phyloP scores from a whole-genome alignment of 2,797 vertebrate species.

The Loris lydekkerianus region DNA sequence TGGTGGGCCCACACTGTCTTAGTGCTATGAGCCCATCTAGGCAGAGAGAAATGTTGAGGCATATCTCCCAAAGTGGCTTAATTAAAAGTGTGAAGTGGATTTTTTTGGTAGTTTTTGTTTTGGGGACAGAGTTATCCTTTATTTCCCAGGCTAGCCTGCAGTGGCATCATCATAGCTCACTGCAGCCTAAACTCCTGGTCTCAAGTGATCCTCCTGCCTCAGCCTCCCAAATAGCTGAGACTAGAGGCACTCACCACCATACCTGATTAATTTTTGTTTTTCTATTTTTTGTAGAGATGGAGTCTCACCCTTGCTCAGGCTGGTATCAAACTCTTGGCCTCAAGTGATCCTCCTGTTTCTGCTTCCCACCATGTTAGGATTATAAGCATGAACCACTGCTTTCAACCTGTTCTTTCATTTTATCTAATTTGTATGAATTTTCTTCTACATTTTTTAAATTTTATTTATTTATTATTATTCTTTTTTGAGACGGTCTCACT shows the following conservation, averaged over 20 bases:
- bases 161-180: neutral
- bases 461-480: no score
- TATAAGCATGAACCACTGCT: neutral
- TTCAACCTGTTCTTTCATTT: neutral
- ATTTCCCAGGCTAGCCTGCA: neutral
- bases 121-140: neutral
- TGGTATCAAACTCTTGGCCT: neutral
- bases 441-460: neutral
- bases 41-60: neutral
- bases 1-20: neutral
- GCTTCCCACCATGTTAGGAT: neutral
- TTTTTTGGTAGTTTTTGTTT: conserved; percentile 14
- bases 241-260: neutral
- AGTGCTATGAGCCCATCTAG: neutral
- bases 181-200: neutral
- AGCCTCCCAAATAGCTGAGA: neutral
- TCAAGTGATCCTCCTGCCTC: neutral
- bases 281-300: neutral
- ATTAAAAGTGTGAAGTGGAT: neutral
- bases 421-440: conserved; percentile 26
- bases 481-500: no score
- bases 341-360: neutral
- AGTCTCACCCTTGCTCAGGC: neutral
- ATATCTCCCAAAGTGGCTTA: neutral
- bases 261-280: neutral